Evolutionary conservation across 2,888 invertebrate species (phyloP).

Genomic region (Anorthoa munda): DNA sequence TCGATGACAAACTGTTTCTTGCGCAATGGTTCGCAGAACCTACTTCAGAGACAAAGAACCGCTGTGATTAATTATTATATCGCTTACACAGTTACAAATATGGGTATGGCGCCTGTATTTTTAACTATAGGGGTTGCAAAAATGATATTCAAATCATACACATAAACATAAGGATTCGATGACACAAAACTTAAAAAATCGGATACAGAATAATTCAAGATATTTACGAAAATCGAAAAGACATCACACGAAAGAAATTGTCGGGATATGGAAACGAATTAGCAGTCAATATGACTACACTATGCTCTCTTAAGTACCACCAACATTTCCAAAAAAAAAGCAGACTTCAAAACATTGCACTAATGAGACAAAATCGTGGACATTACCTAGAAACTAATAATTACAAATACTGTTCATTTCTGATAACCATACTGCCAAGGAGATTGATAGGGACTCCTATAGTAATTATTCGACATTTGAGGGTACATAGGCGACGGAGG

Average conservation of each 20-base stretch:
- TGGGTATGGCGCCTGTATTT: neutral
- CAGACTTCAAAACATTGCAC: constrained; percentile 57
- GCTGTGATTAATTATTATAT: too few species aligned
- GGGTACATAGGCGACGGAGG: constrained; percentile 70
- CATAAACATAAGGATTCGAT: neutral
- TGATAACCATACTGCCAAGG: constrained; percentile 82
- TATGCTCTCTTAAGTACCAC: constrained; percentile 29
- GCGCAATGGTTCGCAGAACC: too few species aligned
- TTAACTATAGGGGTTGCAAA: too few species aligned
- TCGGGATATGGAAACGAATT: neutral
- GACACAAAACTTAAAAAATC: neutral
- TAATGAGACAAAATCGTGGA: constrained; percentile 37
- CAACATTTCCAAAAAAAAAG: neutral
- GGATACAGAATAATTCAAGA: neutral
- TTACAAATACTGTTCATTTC: constrained; percentile 75
- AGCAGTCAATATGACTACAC: constrained; percentile 41
- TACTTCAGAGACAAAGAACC: too few species aligned
- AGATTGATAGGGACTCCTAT: constrained; percentile 83
- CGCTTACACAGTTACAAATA: neutral
- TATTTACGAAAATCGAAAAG: constrained; percentile 10
- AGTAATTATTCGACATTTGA: constrained; percentile 78
- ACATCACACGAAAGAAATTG: neutral
- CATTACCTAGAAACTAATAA: constrained; percentile 52
- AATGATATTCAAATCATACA: neutral
- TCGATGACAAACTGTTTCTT: too few species aligned